Evolutionary conservation across 2,888 invertebrate species (phyloP).

Genomic region (Drosophila ustulata): DNA sequence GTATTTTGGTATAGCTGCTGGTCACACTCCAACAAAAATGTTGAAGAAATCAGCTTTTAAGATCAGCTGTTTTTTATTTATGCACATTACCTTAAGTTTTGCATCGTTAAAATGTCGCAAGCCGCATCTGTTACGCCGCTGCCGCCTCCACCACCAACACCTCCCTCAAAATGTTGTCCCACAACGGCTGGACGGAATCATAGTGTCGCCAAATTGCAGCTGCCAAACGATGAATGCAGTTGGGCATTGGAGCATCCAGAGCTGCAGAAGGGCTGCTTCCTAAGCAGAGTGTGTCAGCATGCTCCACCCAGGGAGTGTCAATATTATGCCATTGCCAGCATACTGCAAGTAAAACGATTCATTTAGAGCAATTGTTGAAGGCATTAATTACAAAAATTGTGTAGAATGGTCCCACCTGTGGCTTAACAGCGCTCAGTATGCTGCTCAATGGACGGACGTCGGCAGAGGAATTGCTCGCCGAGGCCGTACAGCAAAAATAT

Average conservation of each 20-base stretch:
- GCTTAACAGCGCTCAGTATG: slow-evolving; percentile 94
- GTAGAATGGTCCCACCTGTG: slow-evolving; percentile 91
- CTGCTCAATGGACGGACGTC: slow-evolving; percentile 86
- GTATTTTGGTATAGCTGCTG: not conserved
- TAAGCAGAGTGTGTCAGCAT: slow-evolving; percentile 86
- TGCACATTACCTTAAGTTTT: not conserved
- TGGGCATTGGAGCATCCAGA: slow-evolving; percentile 88
- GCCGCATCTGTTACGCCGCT: slow-evolving; percentile 25
- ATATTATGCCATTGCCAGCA: slow-evolving; percentile 83
- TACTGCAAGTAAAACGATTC: slow-evolving; percentile 73
- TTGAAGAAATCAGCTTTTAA: not conserved
- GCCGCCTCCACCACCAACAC: slow-evolving; percentile 32
- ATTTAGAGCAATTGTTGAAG: not conserved
- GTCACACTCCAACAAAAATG: not conserved
- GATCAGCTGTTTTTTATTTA: not conserved
- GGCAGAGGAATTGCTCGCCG: slow-evolving; percentile 87
- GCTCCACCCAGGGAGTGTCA: slow-evolving; percentile 86
- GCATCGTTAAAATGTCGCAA: slow-evolving; percentile 39
- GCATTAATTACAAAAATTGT: not conserved
- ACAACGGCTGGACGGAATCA: not conserved
- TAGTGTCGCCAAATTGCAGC: not conserved
- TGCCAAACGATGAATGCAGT: slow-evolving; percentile 83
- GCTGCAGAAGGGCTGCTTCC: slow-evolving; percentile 87
- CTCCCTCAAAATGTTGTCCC: not conserved
- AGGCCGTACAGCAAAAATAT: slow-evolving; percentile 88